phyloP scores from a whole-genome alignment of 2,113 vertebrate genomes.

The Ranitomeya variabilis region DNA sequence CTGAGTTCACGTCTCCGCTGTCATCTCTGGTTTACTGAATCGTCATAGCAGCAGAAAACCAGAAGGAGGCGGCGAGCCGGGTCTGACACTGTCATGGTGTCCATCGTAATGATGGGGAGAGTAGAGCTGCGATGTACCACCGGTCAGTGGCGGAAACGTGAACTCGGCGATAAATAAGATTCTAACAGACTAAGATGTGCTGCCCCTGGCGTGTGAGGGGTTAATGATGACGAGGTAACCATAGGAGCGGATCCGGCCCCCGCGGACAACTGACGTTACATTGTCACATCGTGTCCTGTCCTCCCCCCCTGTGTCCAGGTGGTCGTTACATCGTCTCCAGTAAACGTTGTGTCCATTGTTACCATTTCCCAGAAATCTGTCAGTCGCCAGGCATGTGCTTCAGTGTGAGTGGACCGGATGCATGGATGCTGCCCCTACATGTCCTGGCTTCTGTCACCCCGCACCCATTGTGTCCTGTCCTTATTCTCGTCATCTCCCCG shows the following conservation, averaged over 20 bases:
- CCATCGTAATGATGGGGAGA: no score
- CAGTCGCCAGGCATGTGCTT: constrained; percentile 22
- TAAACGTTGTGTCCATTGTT: background rate
- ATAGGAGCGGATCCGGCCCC: background rate
- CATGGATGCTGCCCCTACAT: background rate
- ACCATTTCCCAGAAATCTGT: background rate
- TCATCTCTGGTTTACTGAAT: no score
- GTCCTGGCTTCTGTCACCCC: background rate
- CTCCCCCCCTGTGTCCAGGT: background rate
- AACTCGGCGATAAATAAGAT: background rate
- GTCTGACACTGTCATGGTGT: no score
- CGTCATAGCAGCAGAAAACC: no score
- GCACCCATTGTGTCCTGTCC: background rate
- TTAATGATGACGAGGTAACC: background rate
- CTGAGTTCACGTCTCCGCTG: no score
- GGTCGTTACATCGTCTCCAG: background rate
- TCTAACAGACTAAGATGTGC: background rate
- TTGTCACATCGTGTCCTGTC: background rate
- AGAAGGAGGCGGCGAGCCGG: no score
- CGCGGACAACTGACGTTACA: background rate
- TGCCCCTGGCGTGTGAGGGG: background rate
- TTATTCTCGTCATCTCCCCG: background rate
- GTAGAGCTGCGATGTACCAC: no score
- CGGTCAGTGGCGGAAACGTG: no score
- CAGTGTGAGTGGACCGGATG: constrained; percentile 4